Conservation (phyloP, 35 echinoderm and acorn worm species). For the Chiridota heheva region DNA sequence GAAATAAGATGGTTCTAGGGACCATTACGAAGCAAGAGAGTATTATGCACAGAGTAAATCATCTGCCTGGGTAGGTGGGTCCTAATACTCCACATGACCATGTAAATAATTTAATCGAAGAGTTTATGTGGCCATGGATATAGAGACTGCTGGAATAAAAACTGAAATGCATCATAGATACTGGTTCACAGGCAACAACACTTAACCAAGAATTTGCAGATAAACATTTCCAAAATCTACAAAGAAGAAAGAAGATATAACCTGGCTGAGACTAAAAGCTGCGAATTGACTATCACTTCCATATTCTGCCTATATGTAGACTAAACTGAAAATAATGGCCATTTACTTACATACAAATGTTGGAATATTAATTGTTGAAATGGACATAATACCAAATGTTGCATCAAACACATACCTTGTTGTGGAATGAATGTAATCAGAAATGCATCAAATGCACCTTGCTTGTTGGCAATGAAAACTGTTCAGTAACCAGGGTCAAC, state of each 20-base stretch:
- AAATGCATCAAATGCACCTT: neutral
- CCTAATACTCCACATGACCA: too few species aligned
- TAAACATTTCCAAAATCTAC: neutral
- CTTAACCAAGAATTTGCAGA: neutral
- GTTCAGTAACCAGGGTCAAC: neutral
- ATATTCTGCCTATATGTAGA: neutral
- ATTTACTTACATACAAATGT: neutral
- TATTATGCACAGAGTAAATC: too few species aligned
- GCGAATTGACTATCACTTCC: neutral
- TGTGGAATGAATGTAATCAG: conserved; percentile 33
- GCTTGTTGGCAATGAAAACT: too few species aligned
- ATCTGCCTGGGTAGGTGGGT: too few species aligned
- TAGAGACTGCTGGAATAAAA: conserved; percentile 19
- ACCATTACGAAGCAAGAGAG: too few species aligned
- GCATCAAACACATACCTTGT: conserved; percentile 16
- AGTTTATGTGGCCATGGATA: conserved; percentile 6
- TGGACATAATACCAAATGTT: neutral
- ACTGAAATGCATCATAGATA: conserved; percentile 33
- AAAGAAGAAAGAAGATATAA: neutral
- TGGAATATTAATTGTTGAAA: conserved; percentile 23
- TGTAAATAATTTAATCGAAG: conserved; percentile 1
- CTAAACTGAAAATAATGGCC: neutral
- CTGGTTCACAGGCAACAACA: conserved; percentile 29
- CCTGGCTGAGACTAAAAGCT: conserved; percentile 22
- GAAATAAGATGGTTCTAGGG: too few species aligned